These are phyloP conservation scores for Octomys mimax DNA, from an alignment of 2,797 vertebrate genomes.

Conservation along the genomic window DNA sequence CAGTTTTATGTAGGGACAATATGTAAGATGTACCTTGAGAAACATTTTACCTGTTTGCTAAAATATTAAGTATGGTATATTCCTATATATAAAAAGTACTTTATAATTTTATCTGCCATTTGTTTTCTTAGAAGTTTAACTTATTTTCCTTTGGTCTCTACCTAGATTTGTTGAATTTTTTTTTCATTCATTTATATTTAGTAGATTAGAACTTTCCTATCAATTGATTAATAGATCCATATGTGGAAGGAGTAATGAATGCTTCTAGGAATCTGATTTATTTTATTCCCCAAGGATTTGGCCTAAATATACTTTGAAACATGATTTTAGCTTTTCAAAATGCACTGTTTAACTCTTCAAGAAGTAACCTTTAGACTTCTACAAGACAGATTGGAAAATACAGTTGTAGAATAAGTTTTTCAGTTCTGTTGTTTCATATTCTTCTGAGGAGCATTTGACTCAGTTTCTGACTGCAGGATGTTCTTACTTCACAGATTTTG, in stretches of 20 bases:
- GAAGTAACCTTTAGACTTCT: neutral
- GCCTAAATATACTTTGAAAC: slow-evolving; percentile 45
- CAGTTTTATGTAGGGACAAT: slow-evolving; percentile 31
- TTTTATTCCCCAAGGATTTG: neutral
- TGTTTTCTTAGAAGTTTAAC: slow-evolving; percentile 55
- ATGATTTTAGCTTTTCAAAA: slow-evolving; percentile 36
- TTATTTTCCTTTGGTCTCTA: slow-evolving; percentile 50
- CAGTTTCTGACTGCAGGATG: neutral
- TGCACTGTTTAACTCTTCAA: neutral
- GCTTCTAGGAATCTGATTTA: slow-evolving; percentile 46
- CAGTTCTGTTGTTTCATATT: neutral
- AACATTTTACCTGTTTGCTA: slow-evolving; percentile 55
- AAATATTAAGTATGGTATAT: slow-evolving; percentile 14
- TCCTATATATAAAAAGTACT: slow-evolving; percentile 49
- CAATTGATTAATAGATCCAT: neutral
- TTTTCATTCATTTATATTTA: slow-evolving; percentile 10
- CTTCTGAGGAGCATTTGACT: neutral
- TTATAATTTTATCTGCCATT: slow-evolving; percentile 26
- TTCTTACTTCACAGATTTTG: neutral
- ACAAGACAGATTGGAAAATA: neutral
- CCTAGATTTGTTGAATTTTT: neutral
- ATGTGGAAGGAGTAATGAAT: neutral
- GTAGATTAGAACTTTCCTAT: neutral
- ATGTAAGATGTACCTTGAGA: neutral
- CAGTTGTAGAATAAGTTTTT: neutral